Evolutionary conservation across 2,797 vertebrate species (phyloP).

Genomic region (Threskiornis aethiopicus): DNA sequence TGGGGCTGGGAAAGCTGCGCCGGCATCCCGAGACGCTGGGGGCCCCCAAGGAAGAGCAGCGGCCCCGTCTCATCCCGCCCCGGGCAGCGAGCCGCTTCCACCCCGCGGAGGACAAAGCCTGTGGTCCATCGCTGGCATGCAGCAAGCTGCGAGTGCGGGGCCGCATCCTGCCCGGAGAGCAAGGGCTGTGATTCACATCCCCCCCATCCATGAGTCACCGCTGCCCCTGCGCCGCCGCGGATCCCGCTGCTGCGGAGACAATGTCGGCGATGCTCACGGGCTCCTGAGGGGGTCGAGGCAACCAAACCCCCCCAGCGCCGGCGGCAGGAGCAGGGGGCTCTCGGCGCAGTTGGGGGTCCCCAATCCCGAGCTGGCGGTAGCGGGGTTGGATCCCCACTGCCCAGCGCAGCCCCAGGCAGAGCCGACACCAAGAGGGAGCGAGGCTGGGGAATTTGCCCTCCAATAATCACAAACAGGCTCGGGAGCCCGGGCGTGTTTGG

Average conservation of each 20-base stretch:
- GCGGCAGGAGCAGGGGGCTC: neutral
- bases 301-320: neutral
- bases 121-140: neutral
- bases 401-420: neutral
- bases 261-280: neutral
- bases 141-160: neutral
- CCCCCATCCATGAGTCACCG: neutral
- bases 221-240: neutral
- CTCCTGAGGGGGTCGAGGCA: neutral
- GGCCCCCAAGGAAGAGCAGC: neutral
- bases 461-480: conserved; percentile 68
- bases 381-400: neutral
- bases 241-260: neutral
- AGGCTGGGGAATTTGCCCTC: conserved; percentile 35
- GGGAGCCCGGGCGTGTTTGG: conserved; percentile 37
- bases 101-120: conserved; percentile 48
- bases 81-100: conserved; percentile 7
- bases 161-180: conserved; percentile 34
- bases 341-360: neutral
- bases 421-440: neutral
- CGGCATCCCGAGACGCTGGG: neutral
- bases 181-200: conserved; percentile 32
- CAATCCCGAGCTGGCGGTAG: neutral
- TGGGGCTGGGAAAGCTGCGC: neutral
- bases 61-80: neutral